Conservation (phyloP, 2,888 invertebrate species). For the Eupithecia centaureata region DNA sequence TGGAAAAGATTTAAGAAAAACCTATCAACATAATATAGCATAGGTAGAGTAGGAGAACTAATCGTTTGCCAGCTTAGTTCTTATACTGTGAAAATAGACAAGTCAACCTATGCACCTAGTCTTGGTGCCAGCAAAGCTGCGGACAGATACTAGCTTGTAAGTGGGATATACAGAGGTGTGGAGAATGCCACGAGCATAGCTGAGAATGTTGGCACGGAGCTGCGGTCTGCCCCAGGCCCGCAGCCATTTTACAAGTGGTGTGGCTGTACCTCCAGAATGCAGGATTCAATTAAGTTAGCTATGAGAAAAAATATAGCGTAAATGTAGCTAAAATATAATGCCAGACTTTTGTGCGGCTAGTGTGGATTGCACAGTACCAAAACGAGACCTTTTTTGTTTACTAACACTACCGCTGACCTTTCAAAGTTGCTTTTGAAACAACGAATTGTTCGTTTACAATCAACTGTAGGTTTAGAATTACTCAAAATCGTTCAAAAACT, state of each 20-base stretch:
- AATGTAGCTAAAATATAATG: neutral
- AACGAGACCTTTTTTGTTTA: too few relatives aligned
- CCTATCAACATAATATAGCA: too few relatives aligned
- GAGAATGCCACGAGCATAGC: slow-evolving; percentile 61
- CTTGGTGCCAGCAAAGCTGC: neutral
- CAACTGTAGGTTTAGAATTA: too few relatives aligned
- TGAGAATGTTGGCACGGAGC: slow-evolving; percentile 57
- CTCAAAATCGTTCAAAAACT: too few relatives aligned
- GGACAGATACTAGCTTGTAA: neutral
- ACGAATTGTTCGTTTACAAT: too few relatives aligned
- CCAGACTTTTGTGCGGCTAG: neutral
- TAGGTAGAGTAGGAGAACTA: too few relatives aligned
- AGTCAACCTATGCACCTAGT: neutral
- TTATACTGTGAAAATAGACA: too few relatives aligned
- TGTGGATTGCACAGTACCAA: too few relatives aligned
- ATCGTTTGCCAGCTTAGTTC: too few relatives aligned
- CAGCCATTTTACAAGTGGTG: slow-evolving; percentile 65
- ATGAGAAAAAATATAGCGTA: neutral
- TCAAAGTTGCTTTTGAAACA: too few relatives aligned
- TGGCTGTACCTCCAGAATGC: slow-evolving; percentile 47
- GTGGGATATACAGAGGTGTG: slow-evolving; percentile 12
- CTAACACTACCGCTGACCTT: too few relatives aligned
- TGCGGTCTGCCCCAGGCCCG: slow-evolving; percentile 63
- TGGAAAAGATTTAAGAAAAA: too few relatives aligned
- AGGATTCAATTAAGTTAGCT: slow-evolving; percentile 21